Conservation (phyloP, 2,797 vertebrate genomes). For the Cygnus olor region DNA sequence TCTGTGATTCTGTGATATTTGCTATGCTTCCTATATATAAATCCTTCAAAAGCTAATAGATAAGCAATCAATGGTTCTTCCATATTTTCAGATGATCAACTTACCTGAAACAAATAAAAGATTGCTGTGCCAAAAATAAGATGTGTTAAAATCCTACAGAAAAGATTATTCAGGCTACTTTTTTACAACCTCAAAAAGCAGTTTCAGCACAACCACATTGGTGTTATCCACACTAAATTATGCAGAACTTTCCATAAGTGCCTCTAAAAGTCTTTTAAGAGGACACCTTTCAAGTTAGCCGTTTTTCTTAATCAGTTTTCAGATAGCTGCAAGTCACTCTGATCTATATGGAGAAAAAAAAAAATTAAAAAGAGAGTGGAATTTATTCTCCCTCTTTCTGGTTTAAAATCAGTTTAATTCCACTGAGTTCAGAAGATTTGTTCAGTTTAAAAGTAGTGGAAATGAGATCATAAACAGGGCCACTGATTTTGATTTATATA, state of each 20-base stretch:
- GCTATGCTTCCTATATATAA: not conserved
- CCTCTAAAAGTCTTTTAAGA: not conserved
- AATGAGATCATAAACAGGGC: not conserved
- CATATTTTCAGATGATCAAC: not conserved
- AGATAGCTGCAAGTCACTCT: not conserved
- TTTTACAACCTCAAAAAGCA: not conserved
- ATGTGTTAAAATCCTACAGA: not conserved
- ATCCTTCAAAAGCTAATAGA: not conserved
- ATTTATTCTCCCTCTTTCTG: not conserved
- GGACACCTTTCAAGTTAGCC: not conserved
- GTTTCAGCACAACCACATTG: not conserved
- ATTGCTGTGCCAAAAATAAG: not conserved
- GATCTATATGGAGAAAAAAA: not conserved
- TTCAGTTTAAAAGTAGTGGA: not conserved
- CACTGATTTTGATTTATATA: not conserved
- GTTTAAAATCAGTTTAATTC: not conserved
- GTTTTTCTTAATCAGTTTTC: not conserved
- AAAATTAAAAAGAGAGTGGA: not conserved
- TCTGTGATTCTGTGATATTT: not conserved
- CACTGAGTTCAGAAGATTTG: not conserved
- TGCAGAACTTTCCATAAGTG: not conserved
- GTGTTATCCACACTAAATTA: not conserved
- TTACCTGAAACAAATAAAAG: not conserved
- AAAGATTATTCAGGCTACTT: not conserved
- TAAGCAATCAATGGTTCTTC: not conserved